phyloP scores from a whole-genome alignment of 2,888 invertebrate species.

The Idaea biselata region DNA sequence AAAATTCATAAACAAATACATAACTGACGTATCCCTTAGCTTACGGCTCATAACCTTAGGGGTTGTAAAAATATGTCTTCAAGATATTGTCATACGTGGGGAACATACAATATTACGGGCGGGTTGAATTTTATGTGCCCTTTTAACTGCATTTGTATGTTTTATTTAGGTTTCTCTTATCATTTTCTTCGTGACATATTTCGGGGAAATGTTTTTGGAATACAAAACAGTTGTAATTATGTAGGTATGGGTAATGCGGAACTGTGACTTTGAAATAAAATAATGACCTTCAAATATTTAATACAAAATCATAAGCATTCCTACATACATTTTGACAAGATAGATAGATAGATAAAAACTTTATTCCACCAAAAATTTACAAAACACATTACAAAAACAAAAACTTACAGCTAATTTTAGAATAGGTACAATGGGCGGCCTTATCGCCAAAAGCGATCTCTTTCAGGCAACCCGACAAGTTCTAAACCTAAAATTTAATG shows the following conservation, averaged over 20 bases:
- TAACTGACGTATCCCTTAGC: constrained; percentile 13
- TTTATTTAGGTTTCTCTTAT: constrained; percentile 52
- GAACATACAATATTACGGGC: constrained; percentile 38
- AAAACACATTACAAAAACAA: too few species aligned
- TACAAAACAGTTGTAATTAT: constrained; percentile 1
- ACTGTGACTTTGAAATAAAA: neutral
- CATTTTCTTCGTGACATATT: constrained; percentile 42
- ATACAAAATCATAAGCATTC: neutral
- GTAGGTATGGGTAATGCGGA: constrained; percentile 4
- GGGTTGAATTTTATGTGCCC: constrained; percentile 46
- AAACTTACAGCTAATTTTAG: too few species aligned
- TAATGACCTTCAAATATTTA: neutral
- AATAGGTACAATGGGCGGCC: too few species aligned
- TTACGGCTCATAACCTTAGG: constrained; percentile 28
- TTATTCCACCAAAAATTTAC: too few species aligned
- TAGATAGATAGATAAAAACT: too few species aligned
- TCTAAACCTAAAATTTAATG: too few species aligned
- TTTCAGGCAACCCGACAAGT: too few species aligned
- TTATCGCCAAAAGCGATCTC: too few species aligned
- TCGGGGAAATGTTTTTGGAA: constrained; percentile 19
- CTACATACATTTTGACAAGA: too few species aligned
- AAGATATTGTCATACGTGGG: constrained; percentile 51
- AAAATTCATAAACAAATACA: constrained; percentile 27
- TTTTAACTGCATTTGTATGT: constrained; percentile 50
- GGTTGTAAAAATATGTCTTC: constrained; percentile 46